Evolutionary conservation across 2,888 invertebrate species (phyloP), one percentile per base, ranked within the genome.

Genomic region (Taenaris catops): DNA sequence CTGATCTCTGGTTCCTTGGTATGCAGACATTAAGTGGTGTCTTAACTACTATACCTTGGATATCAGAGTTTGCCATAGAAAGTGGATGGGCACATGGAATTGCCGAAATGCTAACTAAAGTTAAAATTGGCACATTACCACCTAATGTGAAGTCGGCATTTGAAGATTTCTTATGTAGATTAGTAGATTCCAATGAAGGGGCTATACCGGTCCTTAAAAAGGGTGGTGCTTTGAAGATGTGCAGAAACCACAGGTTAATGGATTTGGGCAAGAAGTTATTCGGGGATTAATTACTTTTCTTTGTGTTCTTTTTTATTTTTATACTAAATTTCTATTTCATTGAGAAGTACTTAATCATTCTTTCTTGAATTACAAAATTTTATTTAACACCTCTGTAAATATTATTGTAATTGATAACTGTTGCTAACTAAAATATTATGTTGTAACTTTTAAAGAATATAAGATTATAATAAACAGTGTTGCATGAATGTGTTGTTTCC

Each of bases 51-150:
- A 90, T 96, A 42, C 95, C 96, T 2, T 96, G 96, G 96, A 91
- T 96, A 44, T 94, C 95, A 0, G 95, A 96, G 58, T 96, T 96
- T 74, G 93, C 95, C 2, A 92, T 96, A 41, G 96, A 96, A 58
- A 96, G 96, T 64, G 96, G 96, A n/a, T 97, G 96, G 96, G 94
- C 95, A 2, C 93, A 95, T 63, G 96, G 96, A 5, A 96, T 96
- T 35, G 89, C 95, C 31, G 92, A 92, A 56, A 93, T 93, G 52
- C 84, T 97, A 48, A 91, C 91, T 45, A 94, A 94, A 76, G 95
- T 96, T 0, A 94, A 94, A 75, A 89, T 93, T 51, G 95, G 95
- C 32, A 92, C 93, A 1, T 79, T 96, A 27, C 93, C 93, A 17
- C 91, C 93, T 0, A 96, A 95, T 69, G 93, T 96, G 0, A 95